Conservation (phyloP, 2,797 vertebrate genomes). For the Cryptoblepharus egeriae region DNA sequence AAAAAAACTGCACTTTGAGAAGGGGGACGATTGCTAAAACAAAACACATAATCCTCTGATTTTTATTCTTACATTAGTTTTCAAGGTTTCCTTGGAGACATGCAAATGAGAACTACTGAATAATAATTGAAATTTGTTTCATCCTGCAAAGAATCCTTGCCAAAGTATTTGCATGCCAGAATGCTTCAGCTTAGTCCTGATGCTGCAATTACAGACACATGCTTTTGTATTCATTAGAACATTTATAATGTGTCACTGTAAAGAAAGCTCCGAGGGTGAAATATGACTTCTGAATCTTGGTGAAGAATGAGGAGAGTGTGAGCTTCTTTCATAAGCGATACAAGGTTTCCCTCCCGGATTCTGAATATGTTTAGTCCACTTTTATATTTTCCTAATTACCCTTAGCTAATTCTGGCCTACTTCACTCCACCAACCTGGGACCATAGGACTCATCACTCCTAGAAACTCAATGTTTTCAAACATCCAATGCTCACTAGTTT, state of each 20-base stretch:
- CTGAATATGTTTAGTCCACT: background rate
- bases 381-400: background rate
- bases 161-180: constrained; percentile 29
- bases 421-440: background rate
- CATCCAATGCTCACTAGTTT: background rate
- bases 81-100: background rate
- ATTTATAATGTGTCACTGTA: constrained; percentile 37
- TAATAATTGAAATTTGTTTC: background rate
- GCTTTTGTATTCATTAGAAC: background rate
- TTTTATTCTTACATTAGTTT: constrained; percentile 27
- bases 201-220: constrained; percentile 5
- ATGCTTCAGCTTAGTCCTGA: background rate
- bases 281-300: constrained; percentile 24
- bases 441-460: background rate
- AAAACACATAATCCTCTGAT: constrained; percentile 17
- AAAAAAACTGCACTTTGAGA: constrained; percentile 7
- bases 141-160: constrained; percentile 28
- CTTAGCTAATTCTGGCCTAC: background rate
- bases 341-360: background rate
- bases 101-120: constrained; percentile 33
- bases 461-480: background rate
- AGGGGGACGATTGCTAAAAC: background rate
- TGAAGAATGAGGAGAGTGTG: background rate
- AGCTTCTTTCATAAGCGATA: background rate
- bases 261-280: constrained; percentile 12